A percentile compares a stretch with the other conserved stretches of the same genome.
phyloP scores from a whole-genome alignment of 2,113 vertebrate species.

The Gnathonemus longibarbis region DNA sequence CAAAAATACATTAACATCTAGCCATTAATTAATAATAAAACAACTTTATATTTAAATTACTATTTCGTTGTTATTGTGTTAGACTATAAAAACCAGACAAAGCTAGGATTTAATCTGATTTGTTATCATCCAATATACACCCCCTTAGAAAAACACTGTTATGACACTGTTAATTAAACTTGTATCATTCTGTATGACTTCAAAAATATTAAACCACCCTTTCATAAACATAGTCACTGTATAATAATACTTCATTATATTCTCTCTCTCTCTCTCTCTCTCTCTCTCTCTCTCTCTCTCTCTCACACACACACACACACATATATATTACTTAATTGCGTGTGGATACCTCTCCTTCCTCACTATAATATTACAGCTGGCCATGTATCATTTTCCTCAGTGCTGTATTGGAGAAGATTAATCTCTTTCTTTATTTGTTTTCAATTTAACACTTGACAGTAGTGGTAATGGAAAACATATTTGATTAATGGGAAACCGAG shows the following conservation, averaged over 20 bases:
- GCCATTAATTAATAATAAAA: not conserved
- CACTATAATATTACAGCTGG: not conserved
- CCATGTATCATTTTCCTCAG: not conserved
- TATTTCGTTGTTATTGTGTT: not conserved
- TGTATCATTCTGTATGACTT: not conserved
- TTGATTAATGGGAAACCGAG: slow-evolving; percentile 2
- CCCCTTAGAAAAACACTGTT: not conserved
- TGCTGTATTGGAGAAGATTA: not conserved
- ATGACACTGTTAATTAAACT: not conserved
- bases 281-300: too few species aligned
- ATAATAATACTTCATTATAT: not conserved
- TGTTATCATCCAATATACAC: not conserved
- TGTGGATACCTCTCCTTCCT: not conserved
- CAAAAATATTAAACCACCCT: not conserved
- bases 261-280: not conserved
- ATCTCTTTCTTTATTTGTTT: not conserved
- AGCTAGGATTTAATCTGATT: not conserved
- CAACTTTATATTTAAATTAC: not conserved
- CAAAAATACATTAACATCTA: not conserved
- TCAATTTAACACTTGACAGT: not conserved
- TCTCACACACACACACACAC: too few species aligned
- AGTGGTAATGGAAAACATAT: slow-evolving; percentile 9
- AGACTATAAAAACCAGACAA: not conserved
- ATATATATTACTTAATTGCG: too few species aligned
- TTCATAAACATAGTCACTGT: too few species aligned